Base-by-base conservation (phyloP, 2,797 vertebrate genomes). In the Acanthornis magna region DNA sequence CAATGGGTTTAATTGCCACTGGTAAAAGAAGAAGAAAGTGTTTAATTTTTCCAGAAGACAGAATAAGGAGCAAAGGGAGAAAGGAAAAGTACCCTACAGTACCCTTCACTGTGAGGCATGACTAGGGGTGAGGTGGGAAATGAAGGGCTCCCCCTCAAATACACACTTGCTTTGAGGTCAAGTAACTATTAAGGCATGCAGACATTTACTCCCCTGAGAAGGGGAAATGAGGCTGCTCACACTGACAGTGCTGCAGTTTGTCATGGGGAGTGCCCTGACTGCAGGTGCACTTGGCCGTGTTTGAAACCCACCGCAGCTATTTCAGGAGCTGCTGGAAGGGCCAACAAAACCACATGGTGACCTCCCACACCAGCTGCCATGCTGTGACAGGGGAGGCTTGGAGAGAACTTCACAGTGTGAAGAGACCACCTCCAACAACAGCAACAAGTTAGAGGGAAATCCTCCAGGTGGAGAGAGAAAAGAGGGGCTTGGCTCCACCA, bases 1-100 rank as follows among this genome's bases (percentile, higher is more conserved):
- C 19, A 95, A 80, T 15, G 98, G 97, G 81, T 96, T 98, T 94
- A 95, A 97, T 93, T 98, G 98, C 99, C 99, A 99, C 99, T 99
- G 97, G 74, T 89, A 96, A 83, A 96, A 75, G 91, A 86, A 92
- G 87, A 66, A 51, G 42, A 96, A 53, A 93, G 42, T 13, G 27
- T 85, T 91, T 70, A 89, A 51, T 93, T 78, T 42, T 50, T 83
- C 21, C 16, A 78, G 61, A 85, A 85, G 34, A 75, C 36, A 85
- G 55, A 84, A 71, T 17, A 70, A 70, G 22, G 27, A 81, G 11
- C 43, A 74, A 75, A 66, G 26, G 9, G 11, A 81, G 51, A 50
- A 47, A 53, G 29, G 58, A 55, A n/a, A 91, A 54, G 32, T 29
- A 72, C 13, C 11, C 30, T 30, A 27, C 18, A 65, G 45, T 21